Base-by-base conservation (phyloP, 2,888 invertebrate species). In the Nemurella pictetii region DNA sequence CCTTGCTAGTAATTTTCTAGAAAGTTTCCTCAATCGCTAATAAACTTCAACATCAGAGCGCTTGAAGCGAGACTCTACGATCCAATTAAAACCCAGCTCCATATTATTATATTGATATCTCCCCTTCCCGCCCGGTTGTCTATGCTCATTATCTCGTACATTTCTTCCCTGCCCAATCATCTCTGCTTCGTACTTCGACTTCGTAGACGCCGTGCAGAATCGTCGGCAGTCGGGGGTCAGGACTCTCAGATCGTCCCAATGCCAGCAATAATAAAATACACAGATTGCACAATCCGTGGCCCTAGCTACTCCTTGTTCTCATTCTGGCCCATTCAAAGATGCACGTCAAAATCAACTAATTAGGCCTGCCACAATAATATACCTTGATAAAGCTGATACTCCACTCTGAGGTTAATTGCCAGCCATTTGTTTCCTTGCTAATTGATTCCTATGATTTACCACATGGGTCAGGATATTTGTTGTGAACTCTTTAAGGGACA, bases 1-100 rank as follows among this genome's bases (percentile, higher is more conserved):
- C 26, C 27, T 12, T 7, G 55, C 27, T 27, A 72, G 82, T 82
- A 82, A 82, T 82, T 82, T 82, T 55, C 55, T 36, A 27, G 72
- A 28, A 82, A 82, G 82, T 82, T 72, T 82, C 82, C 26, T 55
- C 29, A 82, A 72, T 82, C 82, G 55, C 82, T 82, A 82, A 82
- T 82, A 82, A 82, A 82, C 82, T 55, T 28, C 12, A 28, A 72
- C 72, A 72, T 55, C 29, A 82, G 26, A 36, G 72, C 29, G 55
- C 82, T 55, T 36, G 20, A 20, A 72, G 72, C 55, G 82, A 72
- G 20, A 29, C n/a, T 78, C 26, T 25, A 4, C 26, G 27, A 82
- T 82, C 82, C 55, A 82, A 82, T 82, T 82, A 82, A 26, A 82
- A 72, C 27, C 72, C 2, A 30, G 75, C 75, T 26, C 78, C 78